phyloP scores from a whole-genome alignment of 1,140 invertebrate species.

The Propsilocerus akamusi region DNA sequence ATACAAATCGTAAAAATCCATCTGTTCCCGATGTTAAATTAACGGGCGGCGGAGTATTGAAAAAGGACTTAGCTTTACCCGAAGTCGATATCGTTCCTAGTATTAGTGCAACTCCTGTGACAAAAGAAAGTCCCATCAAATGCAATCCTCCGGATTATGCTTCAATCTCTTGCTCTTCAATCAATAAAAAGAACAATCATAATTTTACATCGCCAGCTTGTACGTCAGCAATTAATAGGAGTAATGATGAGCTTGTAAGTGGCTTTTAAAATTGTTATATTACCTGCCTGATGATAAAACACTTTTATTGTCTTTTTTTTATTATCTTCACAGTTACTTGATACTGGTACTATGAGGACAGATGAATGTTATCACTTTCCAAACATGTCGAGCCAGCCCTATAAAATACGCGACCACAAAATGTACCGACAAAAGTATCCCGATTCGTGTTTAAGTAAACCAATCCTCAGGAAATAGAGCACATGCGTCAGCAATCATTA shows the following conservation, averaged over 20 bases:
- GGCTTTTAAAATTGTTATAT: too few relatives aligned
- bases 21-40: background rate
- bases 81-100: too few relatives aligned
- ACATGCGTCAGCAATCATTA: too few relatives aligned
- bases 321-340: background rate
- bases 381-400: background rate
- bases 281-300: too few relatives aligned
- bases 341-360: background rate
- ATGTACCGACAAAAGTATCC: background rate
- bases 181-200: background rate
- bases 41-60: too few relatives aligned
- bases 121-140: too few relatives aligned
- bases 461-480: background rate
- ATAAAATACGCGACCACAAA: background rate
- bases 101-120: too few relatives aligned
- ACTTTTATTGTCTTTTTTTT: background rate
- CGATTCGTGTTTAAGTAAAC: background rate
- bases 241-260: background rate
- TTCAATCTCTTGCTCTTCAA: too few relatives aligned
- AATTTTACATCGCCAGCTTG: background rate
- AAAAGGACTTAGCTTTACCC: too few relatives aligned
- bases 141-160: background rate
- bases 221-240: background rate
- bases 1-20: background rate
- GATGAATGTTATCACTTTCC: conserved; percentile 1